These are phyloP conservation scores for Paralinhomoeus sp. DNA, from an alignment of 2,888 invertebrate genomes.

Conservation along the genomic window DNA sequence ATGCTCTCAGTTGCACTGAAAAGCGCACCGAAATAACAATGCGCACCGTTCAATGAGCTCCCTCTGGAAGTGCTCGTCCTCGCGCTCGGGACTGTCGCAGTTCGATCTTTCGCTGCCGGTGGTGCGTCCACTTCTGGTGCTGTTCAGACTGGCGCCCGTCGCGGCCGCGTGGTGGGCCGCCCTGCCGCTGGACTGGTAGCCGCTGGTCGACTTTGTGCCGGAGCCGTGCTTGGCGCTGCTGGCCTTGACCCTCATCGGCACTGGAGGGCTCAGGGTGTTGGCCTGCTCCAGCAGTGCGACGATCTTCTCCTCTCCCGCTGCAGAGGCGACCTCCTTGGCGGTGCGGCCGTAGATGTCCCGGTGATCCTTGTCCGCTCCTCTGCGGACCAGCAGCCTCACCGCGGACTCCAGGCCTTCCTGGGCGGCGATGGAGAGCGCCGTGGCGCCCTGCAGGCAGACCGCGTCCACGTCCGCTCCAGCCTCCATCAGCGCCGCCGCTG, in stretches of 20 bases:
- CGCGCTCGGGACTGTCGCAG: constrained; percentile 8
- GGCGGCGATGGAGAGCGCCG: constrained; percentile 72
- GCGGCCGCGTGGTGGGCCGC: not conserved
- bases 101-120: constrained; percentile 4
- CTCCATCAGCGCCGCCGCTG: not conserved
- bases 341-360: constrained; percentile 30
- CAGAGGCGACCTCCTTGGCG: constrained; percentile 58
- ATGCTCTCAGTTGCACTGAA: no score
- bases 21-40: no score
- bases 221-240: constrained; percentile 15
- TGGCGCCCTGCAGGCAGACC: constrained; percentile 44
- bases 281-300: not conserved
- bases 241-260: not conserved
- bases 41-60: not conserved
- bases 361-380: constrained; percentile 30
- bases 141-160: not conserved
- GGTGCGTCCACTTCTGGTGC: constrained; percentile 2
- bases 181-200: constrained; percentile 10
- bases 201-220: constrained; percentile 19
- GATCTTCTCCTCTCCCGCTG: constrained; percentile 43
- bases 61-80: constrained; percentile 7
- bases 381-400: constrained; percentile 41
- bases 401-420: constrained; percentile 86
- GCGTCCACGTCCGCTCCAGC: not conserved
- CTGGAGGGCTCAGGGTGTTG: not conserved